Base-by-base conservation (phyloP, 2,888 invertebrate species). In the Trichogramma dendrolimi region DNA sequence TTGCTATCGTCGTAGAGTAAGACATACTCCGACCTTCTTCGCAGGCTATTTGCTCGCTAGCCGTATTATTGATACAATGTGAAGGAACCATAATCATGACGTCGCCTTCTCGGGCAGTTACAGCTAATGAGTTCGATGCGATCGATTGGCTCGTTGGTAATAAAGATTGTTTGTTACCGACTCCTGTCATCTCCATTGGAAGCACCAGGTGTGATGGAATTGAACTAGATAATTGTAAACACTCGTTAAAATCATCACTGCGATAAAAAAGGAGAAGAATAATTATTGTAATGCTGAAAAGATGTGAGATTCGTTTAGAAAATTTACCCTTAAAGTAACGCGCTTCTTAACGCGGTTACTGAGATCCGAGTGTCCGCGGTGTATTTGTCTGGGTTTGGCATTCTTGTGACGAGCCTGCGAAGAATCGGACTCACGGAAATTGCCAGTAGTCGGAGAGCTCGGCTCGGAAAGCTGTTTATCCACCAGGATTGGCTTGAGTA, bases 391-490 rank as follows among this genome's bases (percentile, higher is more conserved):
- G 67, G 83, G 82, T 66, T 80, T 80, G 10, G 76, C 47, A 38
- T 55, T 43, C 78, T 67, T 79, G 69, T 55, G 42, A 8, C 55
- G 56, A 4, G 44, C 50, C 38, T 10, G 41, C 76, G 27, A 79
- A 67, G 79, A 70, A 27, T 82, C 80, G 41, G 80, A 78, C 48
- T 80, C 82, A 40, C 71, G 67, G 74, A 84, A 85, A 69, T 78
- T 81, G 70, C 84, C 84, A 60, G 85, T 84, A 64, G 87, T 86
- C 6, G 91, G 90, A 48, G 90, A 90, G 79, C 85, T 89, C 57
- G 91, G 90, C 80, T 91, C 91, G 67, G 90, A 90, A 72, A 85
- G 83, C 78, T 89, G 89, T 80, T 91, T 91, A 74, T 90, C 90
- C 60, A 86, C 82, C 67, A 90, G 83, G 72, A 90, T 88, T 55